Evolutionary conservation across 2,888 invertebrate species (phyloP).

Genomic region (Mythimna loreyi): DNA sequence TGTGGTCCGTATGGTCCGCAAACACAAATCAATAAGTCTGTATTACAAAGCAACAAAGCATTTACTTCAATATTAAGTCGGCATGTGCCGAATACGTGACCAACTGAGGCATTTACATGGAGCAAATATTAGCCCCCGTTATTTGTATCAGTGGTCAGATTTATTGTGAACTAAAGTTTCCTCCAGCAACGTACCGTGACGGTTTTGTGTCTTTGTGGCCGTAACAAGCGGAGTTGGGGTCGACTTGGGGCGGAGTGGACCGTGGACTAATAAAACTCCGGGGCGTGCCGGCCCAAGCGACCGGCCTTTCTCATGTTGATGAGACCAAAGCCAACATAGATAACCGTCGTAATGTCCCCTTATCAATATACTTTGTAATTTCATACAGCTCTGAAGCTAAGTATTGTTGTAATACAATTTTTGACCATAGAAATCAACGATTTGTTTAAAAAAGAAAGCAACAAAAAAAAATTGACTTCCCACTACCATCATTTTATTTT

Average conservation of each 20-base stretch:
- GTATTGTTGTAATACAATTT: too few species aligned
- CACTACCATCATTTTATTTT: too few species aligned
- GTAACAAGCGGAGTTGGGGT: slow-evolving; percentile 68
- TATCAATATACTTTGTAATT: slow-evolving; percentile 49
- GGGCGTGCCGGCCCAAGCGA: slow-evolving; percentile 76
- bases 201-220: slow-evolving; percentile 69
- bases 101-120: slow-evolving; percentile 58
- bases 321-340: slow-evolving; percentile 68
- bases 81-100: slow-evolving; percentile 60
- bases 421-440: too few species aligned
- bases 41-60: slow-evolving; percentile 47
- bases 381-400: slow-evolving; percentile 9
- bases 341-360: slow-evolving; percentile 41
- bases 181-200: slow-evolving; percentile 66
- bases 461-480: too few species aligned
- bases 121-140: slow-evolving; percentile 55
- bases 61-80: slow-evolving; percentile 61
- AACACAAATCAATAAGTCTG: slow-evolving; percentile 47
- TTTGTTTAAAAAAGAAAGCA: too few species aligned
- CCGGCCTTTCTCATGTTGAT: slow-evolving; percentile 85
- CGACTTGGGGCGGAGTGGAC: slow-evolving; percentile 68
- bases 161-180: slow-evolving; percentile 66
- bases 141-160: slow-evolving; percentile 67
- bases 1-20: background rate
- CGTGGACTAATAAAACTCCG: slow-evolving; percentile 82